Evolutionary conservation across 2,888 invertebrate species (phyloP).

Genomic region (Nipponacmea schrenckii): DNA sequence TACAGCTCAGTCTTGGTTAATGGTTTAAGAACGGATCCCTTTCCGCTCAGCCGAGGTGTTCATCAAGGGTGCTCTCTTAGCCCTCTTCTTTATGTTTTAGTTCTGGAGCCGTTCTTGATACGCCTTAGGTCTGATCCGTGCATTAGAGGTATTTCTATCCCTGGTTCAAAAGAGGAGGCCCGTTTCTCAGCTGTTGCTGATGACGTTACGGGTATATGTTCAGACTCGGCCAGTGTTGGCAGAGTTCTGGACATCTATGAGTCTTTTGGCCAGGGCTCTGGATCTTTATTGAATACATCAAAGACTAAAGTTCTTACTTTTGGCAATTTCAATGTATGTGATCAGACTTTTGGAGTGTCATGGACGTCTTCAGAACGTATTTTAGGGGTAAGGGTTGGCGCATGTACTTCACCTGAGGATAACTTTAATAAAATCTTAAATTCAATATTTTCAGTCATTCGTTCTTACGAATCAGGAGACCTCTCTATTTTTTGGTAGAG

Average conservation of each 20-base stretch:
- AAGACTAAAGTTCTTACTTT: not conserved
- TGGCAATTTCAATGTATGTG: no score
- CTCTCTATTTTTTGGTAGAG: slow-evolving; percentile 19
- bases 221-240: slow-evolving; percentile 7
- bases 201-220: slow-evolving; percentile 20
- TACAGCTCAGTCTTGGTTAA: not conserved
- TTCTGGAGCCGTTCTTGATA: slow-evolving; percentile 8
- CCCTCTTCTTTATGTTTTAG: slow-evolving; percentile 10
- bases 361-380: no score
- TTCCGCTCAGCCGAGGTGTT: not conserved
- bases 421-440: slow-evolving; percentile 21
- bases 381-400: no score
- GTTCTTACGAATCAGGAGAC: slow-evolving; percentile 20
- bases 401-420: slow-evolving; percentile 20
- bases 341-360: no score
- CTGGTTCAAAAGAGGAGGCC: not conserved
- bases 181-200: slow-evolving; percentile 15
- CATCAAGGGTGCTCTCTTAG: not conserved
- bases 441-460: slow-evolving; percentile 22
- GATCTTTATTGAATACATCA: not conserved
- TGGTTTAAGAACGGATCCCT: not conserved
- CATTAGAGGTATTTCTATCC: slow-evolving; percentile 1
- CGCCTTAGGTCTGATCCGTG: slow-evolving; percentile 1
- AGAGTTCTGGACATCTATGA: slow-evolving; percentile 10
- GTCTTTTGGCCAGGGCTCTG: not conserved